Conservation (phyloP, 2,797 vertebrate genomes). For the Microcaecilia unicolor region DNA sequence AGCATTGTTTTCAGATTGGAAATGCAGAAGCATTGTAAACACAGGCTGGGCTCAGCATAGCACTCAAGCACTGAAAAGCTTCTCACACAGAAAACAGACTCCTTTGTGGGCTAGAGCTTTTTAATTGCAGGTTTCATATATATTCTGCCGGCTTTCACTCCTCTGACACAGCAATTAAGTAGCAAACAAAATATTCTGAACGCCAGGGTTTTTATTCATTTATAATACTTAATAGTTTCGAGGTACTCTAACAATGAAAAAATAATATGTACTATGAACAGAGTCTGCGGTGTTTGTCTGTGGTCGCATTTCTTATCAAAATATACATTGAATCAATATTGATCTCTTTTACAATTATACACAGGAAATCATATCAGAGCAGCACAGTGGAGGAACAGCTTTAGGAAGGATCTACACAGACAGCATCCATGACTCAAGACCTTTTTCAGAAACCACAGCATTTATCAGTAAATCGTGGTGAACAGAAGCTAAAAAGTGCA, state of each 20-base stretch:
- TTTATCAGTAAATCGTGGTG: slow-evolving; percentile 28
- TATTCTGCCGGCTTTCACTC: slow-evolving; percentile 49
- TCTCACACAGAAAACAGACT: slow-evolving; percentile 64
- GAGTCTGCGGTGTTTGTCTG: slow-evolving; percentile 30
- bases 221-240: slow-evolving; percentile 45
- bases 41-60: slow-evolving; percentile 58
- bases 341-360: slow-evolving; percentile 23
- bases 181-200: slow-evolving; percentile 42
- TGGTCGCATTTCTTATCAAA: slow-evolving; percentile 31
- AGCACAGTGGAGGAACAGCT: slow-evolving; percentile 21
- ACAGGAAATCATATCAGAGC: slow-evolving; percentile 43
- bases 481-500: slow-evolving; percentile 38
- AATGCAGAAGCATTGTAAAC: slow-evolving; percentile 63
- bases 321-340: slow-evolving; percentile 36
- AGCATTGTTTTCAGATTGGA: slow-evolving; percentile 61
- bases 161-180: slow-evolving; percentile 38
- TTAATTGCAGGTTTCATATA: slow-evolving; percentile 54
- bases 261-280: slow-evolving; percentile 44
- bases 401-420: slow-evolving; percentile 28
- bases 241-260: slow-evolving; percentile 59
- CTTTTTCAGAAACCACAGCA: slow-evolving; percentile 29
- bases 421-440: slow-evolving; percentile 21
- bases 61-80: slow-evolving; percentile 78
- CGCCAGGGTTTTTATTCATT: slow-evolving; percentile 56
- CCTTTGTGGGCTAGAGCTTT: slow-evolving; percentile 68